Conservation (phyloP, 1,140 invertebrate species). For the Caenorhabditis briggsae region DNA sequence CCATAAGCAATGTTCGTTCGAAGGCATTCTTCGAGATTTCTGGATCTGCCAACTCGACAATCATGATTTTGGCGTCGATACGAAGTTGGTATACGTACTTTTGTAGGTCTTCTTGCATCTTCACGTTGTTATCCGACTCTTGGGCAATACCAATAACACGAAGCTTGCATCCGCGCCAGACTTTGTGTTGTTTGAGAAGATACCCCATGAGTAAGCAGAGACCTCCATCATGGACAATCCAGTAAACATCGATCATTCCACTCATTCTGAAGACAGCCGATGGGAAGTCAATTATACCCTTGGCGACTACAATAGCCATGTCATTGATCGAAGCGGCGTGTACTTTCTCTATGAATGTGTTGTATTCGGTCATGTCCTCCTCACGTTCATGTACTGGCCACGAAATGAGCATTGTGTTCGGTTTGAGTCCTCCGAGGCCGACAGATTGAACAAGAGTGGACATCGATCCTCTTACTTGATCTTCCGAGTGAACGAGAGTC, state of each 20-base stretch:
- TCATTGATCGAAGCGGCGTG: conserved; percentile 71
- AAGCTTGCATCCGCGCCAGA: conserved; percentile 97
- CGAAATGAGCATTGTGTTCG: conserved; percentile 96
- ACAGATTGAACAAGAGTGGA: conserved; percentile 86
- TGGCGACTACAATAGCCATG: conserved; percentile 75
- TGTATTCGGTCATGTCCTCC: conserved; percentile 70
- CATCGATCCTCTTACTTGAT: conserved; percentile 82
- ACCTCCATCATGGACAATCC: conserved; percentile 87
- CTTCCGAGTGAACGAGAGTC: conserved; percentile 73
- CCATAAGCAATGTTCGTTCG: conserved; percentile 97
- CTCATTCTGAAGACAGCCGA: conserved; percentile 76
- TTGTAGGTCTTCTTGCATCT: conserved; percentile 98
- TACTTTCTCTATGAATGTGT: conserved; percentile 75
- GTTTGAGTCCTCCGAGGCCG: conserved; percentile 95
- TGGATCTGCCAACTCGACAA: conserved; percentile 82
- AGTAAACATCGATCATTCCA: conserved; percentile 97
- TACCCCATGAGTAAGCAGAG: conserved; percentile 96
- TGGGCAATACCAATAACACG: conserved; percentile 98
- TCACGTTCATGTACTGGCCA: conserved; percentile 92
- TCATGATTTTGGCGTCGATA: conserved; percentile 89
- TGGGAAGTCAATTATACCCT: conserved; percentile 71
- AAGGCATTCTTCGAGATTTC: conserved; percentile 99
- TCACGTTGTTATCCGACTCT: conserved; percentile 98
- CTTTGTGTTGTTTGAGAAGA: conserved; percentile 89
- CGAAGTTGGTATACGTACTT: conserved; percentile 96